phyloP scores from a whole-genome alignment of 2,113 vertebrate genomes.

The Pseudopipra pipra region DNA sequence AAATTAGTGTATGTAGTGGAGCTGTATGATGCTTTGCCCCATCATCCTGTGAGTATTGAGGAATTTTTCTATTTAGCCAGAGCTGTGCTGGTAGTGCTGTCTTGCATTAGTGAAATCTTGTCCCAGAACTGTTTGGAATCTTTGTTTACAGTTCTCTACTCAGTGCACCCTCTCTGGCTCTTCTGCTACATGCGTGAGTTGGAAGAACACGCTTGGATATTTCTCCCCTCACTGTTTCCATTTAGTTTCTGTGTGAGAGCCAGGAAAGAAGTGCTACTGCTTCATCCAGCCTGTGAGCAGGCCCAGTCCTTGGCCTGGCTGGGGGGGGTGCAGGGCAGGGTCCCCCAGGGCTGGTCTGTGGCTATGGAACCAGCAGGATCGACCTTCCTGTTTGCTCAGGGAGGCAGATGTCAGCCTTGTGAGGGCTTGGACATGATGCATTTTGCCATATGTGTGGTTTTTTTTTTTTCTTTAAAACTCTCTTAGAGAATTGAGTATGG shows the following conservation, averaged over 20 bases:
- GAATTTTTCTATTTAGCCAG: background rate
- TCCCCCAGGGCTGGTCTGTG: background rate
- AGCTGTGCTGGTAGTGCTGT: background rate
- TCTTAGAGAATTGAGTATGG: background rate
- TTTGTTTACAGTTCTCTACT: background rate
- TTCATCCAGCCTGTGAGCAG: background rate
- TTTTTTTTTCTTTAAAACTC: background rate
- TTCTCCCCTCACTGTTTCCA: background rate
- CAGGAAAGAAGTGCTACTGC: background rate
- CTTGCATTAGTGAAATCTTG: background rate
- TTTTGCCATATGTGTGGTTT: background rate
- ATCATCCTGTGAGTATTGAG: rapidly evolving
- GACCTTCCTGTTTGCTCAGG: background rate
- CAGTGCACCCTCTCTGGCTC: background rate
- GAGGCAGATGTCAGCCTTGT: rapidly evolving
- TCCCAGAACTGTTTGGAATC: background rate
- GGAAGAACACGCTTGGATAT: background rate
- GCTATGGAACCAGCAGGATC: rapidly evolving
- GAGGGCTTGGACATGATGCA: background rate
- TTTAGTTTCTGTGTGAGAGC: background rate
- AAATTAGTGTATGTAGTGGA: background rate
- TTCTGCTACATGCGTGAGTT: background rate
- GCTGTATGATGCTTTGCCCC: background rate
- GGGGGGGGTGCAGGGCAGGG: background rate
- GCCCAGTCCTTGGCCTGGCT: background rate